phyloP scores from a whole-genome alignment of 1,140 invertebrate genomes.

The Ptiloglossa arizonensis region DNA sequence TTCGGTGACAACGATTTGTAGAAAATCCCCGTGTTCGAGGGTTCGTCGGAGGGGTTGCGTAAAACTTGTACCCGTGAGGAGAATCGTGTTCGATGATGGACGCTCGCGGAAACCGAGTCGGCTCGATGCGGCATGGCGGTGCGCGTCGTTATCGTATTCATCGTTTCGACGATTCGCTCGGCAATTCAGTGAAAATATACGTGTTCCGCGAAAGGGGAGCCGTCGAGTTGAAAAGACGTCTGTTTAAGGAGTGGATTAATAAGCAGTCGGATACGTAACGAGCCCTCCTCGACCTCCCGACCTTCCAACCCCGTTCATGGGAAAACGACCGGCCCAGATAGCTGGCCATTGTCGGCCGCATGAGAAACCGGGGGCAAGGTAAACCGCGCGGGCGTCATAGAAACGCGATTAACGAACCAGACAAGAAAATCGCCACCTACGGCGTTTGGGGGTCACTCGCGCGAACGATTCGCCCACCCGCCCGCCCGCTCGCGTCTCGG shows the following conservation, averaged over 20 bases:
- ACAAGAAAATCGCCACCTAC: slow-evolving; percentile 11
- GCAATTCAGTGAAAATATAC: slow-evolving; percentile 14
- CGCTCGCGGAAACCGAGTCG: too few species aligned
- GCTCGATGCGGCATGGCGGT: too few species aligned
- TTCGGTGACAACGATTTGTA: too few species aligned
- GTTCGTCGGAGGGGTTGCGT: too few species aligned
- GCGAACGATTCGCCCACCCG: too few species aligned
- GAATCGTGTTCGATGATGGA: too few species aligned
- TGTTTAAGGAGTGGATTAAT: slow-evolving; percentile 50
- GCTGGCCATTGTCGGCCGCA: slow-evolving; percentile 29
- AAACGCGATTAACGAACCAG: slow-evolving; percentile 30
- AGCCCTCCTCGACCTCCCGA: slow-evolving; percentile 47
- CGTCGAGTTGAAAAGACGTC: slow-evolving; percentile 29
- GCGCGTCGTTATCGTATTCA: background rate
- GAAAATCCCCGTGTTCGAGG: too few species aligned
- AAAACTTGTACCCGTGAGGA: too few species aligned
- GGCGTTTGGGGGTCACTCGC: too few species aligned
- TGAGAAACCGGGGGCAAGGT: slow-evolving; percentile 25
- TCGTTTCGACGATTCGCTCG: slow-evolving; percentile 16
- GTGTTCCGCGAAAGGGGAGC: background rate
- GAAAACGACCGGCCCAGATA: slow-evolving; percentile 41
- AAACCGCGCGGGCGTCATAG: slow-evolving; percentile 14
- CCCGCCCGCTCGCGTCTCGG: too few species aligned
- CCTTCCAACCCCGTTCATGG: slow-evolving; percentile 48
- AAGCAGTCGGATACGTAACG: slow-evolving; percentile 47